These are phyloP conservation scores for Autographa pulchrina DNA, from an alignment of 2,888 invertebrate species.

Conservation along the genomic window DNA sequence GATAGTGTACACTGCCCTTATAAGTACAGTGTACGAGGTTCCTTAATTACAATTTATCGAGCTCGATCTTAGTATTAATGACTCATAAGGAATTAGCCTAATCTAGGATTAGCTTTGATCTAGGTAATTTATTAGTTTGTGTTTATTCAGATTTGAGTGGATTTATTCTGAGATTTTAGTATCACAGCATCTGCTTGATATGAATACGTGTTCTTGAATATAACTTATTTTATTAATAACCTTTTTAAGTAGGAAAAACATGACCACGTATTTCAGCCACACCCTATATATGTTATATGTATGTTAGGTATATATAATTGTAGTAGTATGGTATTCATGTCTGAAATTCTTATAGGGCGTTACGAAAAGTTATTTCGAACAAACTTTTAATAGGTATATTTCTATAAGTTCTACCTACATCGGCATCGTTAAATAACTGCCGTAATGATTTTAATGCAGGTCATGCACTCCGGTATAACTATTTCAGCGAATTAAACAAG, in stretches of 20 bases:
- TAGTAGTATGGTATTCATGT: too few relatives aligned
- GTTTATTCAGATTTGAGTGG: background rate
- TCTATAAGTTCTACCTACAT: background rate
- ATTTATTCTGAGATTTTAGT: background rate
- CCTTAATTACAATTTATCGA: constrained; percentile 14
- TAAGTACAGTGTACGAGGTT: background rate
- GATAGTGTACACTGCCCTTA: background rate
- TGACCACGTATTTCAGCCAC: too few relatives aligned
- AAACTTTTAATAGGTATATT: background rate
- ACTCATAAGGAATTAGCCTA: constrained; percentile 25
- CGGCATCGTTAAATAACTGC: background rate
- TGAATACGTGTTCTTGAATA: too few relatives aligned
- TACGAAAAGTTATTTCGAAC: too few relatives aligned
- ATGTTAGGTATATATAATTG: too few relatives aligned
- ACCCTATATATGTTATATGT: too few relatives aligned
- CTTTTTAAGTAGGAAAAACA: too few relatives aligned
- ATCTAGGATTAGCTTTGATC: constrained; percentile 31
- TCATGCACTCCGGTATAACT: background rate
- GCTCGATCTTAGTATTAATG: constrained; percentile 12
- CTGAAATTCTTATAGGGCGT: too few relatives aligned
- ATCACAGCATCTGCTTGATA: background rate
- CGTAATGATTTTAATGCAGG: background rate
- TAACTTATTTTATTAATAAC: too few relatives aligned
- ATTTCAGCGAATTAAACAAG: constrained; percentile 7
- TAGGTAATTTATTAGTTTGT: constrained; percentile 1